Percentiles rank a stretch among this genome's conserved stretches.
phyloP scores from a whole-genome alignment of 1,140 invertebrate genomes.

The Bombyx mandarina region DNA sequence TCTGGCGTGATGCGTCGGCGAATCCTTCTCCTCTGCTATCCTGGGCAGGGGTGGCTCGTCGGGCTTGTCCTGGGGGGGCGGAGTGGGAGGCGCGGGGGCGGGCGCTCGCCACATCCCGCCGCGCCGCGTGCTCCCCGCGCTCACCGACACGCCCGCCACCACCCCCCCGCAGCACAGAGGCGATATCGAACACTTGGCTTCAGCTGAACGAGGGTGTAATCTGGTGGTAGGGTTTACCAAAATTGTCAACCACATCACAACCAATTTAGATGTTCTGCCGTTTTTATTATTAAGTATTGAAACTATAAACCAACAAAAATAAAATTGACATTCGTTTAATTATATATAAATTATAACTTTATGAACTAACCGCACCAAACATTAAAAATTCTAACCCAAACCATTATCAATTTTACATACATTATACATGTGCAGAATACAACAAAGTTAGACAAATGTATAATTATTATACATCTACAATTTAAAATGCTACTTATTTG shows the following conservation, averaged over 20 bases:
- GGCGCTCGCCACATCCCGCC: constrained; percentile 32
- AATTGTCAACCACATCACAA: neutral
- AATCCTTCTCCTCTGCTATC: constrained; percentile 86
- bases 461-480: too few species aligned
- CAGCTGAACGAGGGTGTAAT: constrained; percentile 76
- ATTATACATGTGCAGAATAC: too few species aligned
- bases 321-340: too few species aligned
- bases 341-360: too few species aligned
- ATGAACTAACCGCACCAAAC: too few species aligned
- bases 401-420: too few species aligned
- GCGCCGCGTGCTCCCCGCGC: constrained; percentile 41
- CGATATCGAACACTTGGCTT: constrained; percentile 76
- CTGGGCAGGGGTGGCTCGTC: constrained; percentile 45
- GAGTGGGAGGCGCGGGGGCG: constrained; percentile 47
- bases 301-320: too few species aligned
- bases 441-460: too few species aligned
- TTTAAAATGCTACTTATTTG: too few species aligned
- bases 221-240: constrained; percentile 16
- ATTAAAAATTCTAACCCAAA: too few species aligned
- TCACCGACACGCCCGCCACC: constrained; percentile 49
- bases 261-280: neutral
- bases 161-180: constrained; percentile 74
- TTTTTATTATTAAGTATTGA: too few species aligned
- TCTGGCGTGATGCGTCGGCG: constrained; percentile 74
- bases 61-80: constrained; percentile 40